Base-by-base conservation (phyloP, 2,113 vertebrate genomes). In the Burhinus bistriatus region DNA sequence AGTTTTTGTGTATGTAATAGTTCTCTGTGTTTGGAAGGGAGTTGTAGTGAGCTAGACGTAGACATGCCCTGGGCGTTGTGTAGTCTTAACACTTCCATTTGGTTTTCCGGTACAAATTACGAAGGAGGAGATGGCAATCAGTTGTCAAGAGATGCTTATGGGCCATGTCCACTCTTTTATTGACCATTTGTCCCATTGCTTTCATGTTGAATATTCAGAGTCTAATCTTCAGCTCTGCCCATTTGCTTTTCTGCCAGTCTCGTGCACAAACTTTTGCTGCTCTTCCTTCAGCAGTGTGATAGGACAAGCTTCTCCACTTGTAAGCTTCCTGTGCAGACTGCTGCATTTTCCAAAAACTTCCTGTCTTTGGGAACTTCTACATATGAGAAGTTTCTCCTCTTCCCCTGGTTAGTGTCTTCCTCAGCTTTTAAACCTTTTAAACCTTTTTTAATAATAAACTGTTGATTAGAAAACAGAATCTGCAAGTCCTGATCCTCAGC, bases 31-130 rank as follows among this genome's bases (percentile, higher is more conserved):
- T 27, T 42, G 59, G 44, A n/a, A 38, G 11, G 76, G 6, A 32
- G 20, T 5, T 30, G 36, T 13, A 23, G 18, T 1, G 51, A 47
- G 55, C 51, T 44, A 9, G 51, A 5, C 25, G 34, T 19, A 6
- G 49, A 2, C 0, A 1, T 15, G 9, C 11, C 73, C 15, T 5
- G 44, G 51, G 9, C 22, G 64, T 36, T 54, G 1, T 0, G 2
- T 10, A 13, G 70, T n/a, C 11, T 3, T 3, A 9, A 25, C 6
- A 0, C 8, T 77, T 77, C 44, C 26, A 4, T 29, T 45, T 52
- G 47, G 14, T 45, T 68, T 89, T 59, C 47, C 4, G 2, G 8
- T 21, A 4, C 34, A 15, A 44, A 34, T 65, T 2, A 1, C 0
- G n/a, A 13, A 42, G 52, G 68, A 91, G n/a, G 42, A 76, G 52